Conservation (phyloP, 2,888 invertebrate species). For the Parasteatoda lunata region DNA sequence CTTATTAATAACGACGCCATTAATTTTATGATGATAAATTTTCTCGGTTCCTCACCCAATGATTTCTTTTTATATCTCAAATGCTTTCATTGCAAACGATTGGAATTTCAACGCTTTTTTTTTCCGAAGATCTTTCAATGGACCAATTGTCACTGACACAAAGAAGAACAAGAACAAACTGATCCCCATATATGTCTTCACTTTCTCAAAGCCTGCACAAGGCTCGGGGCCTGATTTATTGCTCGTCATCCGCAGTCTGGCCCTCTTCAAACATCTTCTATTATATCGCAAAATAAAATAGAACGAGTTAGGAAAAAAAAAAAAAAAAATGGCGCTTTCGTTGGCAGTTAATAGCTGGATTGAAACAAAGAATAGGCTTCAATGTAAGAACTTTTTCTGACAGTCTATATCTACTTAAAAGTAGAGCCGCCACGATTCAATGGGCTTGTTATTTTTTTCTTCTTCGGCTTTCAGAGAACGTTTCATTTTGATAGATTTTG, state of each 20-base stretch:
- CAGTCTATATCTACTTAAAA: slow-evolving; percentile 37
- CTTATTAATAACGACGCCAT: no score
- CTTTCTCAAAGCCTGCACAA: neutral
- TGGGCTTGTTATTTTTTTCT: slow-evolving; percentile 26
- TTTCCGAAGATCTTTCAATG: neutral
- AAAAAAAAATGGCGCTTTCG: slow-evolving; percentile 6
- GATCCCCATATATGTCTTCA: neutral
- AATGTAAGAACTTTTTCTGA: slow-evolving; percentile 15
- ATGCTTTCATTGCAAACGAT: neutral
- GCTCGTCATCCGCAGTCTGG: slow-evolving; percentile 18
- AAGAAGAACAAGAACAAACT: neutral
- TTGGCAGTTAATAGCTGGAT: slow-evolving; percentile 31
- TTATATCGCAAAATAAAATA: slow-evolving; percentile 18
- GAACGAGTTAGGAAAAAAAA: neutral
- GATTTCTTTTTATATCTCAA: no score
- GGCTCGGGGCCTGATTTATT: slow-evolving; percentile 39
- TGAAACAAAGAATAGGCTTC: slow-evolving; percentile 45
- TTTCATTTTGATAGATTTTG: slow-evolving; percentile 13
- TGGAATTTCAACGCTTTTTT: neutral
- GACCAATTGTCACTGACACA: slow-evolving; percentile 1
- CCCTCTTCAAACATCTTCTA: slow-evolving; percentile 11
- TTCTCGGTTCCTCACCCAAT: no score
- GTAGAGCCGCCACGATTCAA: slow-evolving; percentile 46
- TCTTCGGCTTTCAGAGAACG: neutral
- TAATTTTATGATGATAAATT: no score